Conservation (phyloP, 2,797 vertebrate species). For the Coregonus suidteri region DNA sequence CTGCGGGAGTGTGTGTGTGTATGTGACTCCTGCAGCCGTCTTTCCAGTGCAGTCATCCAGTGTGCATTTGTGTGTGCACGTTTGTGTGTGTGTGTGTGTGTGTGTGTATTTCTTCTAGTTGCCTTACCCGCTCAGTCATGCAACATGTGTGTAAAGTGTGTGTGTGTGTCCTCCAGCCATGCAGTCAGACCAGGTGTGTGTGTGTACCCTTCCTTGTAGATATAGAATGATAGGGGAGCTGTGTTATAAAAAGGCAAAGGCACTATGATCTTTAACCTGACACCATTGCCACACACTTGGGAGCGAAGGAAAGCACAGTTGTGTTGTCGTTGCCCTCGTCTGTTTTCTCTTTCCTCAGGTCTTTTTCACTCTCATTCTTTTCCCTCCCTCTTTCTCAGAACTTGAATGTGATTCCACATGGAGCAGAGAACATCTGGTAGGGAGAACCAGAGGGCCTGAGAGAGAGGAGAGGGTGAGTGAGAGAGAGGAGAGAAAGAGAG, state of each 20-base stretch:
- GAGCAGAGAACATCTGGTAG: slow-evolving; percentile 69
- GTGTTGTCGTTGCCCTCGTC: slow-evolving; percentile 26
- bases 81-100: no score
- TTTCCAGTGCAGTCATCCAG: slow-evolving; percentile 34
- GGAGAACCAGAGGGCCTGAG: slow-evolving; percentile 35
- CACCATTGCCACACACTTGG: slow-evolving; percentile 46
- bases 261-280: slow-evolving; percentile 70
- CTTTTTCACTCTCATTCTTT: slow-evolving; percentile 23
- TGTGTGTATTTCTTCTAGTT: neutral
- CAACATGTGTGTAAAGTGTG: neutral
- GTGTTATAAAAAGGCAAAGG: slow-evolving; percentile 61
- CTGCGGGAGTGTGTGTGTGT: neutral
- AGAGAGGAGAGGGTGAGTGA: slow-evolving; percentile 2
- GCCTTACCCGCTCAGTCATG: neutral
- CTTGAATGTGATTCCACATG: slow-evolving; percentile 71
- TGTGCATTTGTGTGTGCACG: slow-evolving; percentile 17
- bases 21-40: neutral
- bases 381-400: slow-evolving; percentile 35
- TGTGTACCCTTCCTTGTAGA: slow-evolving; percentile 45
- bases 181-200: slow-evolving; percentile 8
- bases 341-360: slow-evolving; percentile 45
- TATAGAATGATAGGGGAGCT: slow-evolving; percentile 46
- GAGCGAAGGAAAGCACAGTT: slow-evolving; percentile 33
- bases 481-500: no score
- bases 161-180: neutral